Percentiles rank a stretch among this genome's conserved stretches.
phyloP scores from a whole-genome alignment of 2,888 invertebrate genomes.

The Latrodectus elegans region DNA sequence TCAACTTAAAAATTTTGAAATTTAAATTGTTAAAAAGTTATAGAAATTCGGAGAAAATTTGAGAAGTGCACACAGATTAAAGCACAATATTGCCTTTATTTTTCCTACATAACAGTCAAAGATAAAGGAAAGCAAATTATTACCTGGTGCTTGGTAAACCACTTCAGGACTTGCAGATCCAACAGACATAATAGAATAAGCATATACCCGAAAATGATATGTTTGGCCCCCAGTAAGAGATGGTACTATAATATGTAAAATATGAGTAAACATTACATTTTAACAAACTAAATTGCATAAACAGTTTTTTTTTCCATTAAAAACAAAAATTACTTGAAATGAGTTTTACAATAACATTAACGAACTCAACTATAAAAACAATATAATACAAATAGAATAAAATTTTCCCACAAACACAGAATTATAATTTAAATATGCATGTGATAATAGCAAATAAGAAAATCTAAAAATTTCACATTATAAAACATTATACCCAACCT shows the following conservation, averaged over 20 bases:
- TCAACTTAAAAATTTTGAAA: no score
- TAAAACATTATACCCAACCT: constrained; percentile 77
- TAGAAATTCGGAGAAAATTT: no score
- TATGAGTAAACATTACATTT: neutral
- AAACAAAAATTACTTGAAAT: neutral
- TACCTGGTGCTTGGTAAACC: constrained; percentile 64
- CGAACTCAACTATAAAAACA: no score
- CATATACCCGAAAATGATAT: constrained; percentile 85
- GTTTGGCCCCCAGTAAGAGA: constrained; percentile 64
- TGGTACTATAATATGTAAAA: constrained; percentile 24
- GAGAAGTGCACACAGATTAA: no score
- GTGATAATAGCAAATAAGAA: neutral
- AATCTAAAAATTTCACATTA: neutral
- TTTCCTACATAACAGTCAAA: no score
- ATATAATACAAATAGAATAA: no score
- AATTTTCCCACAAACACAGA: no score
- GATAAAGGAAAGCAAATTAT: neutral
- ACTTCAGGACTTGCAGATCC: constrained; percentile 76
- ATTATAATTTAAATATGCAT: no score
- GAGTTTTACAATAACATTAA: no score
- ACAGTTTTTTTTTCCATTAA: neutral
- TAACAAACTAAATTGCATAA: neutral
- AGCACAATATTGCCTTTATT: no score
- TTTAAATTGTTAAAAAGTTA: no score
- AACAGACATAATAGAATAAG: constrained; percentile 89